Evolutionary conservation across 2,113 vertebrate genomes (phyloP), one percentile per base, ranked within the genome.

Genomic region (Ageneiosus marmoratus): DNA sequence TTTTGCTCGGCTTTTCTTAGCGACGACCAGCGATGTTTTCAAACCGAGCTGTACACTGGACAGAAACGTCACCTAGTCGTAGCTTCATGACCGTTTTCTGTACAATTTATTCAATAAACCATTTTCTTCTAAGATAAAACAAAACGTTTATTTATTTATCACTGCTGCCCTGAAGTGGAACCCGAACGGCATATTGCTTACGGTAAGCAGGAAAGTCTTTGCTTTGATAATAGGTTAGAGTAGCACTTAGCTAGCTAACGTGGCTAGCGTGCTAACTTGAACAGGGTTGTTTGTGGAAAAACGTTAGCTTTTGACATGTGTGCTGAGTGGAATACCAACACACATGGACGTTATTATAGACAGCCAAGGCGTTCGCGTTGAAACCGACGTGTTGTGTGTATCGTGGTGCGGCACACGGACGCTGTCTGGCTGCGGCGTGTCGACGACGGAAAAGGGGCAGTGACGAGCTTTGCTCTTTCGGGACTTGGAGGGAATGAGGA

Each of bases 11-110:
- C 86, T 94, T 91, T 93, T 93, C 92, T 93, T 89, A 85, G 92
- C 90, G 92, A 91, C 93, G 89, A 89, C 89, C 88, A 63, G 88
- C 80, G 92, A 94, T 94, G 94, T 95, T 95, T 95, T 94, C 94
- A 94, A 93, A 89, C 50, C 78, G 92, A 89, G 89, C 89, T 82
- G 90, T 88, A 74, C 86, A 81, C 89, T 86, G 85, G 85, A 65
- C 29, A 74, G 27, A 91, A 90, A 93, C 93, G 93, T 91, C 92
- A 94, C 90, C 72, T 90, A 85, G 91, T 88, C 90, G 90, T 90
- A 90, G 91, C 86, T 88, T 88, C 88, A 90, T 82, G 88, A 90
- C 88, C 89, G 86, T 90, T 87, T 90, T 82, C n/a, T 86, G 85
- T 83, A 37, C 87, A 87, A 91, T 89, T 88, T 81, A 86, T 83